These are phyloP conservation scores for Hestina assimilis DNA, from an alignment of 1,140 invertebrate genomes.

Conservation along the genomic window DNA sequence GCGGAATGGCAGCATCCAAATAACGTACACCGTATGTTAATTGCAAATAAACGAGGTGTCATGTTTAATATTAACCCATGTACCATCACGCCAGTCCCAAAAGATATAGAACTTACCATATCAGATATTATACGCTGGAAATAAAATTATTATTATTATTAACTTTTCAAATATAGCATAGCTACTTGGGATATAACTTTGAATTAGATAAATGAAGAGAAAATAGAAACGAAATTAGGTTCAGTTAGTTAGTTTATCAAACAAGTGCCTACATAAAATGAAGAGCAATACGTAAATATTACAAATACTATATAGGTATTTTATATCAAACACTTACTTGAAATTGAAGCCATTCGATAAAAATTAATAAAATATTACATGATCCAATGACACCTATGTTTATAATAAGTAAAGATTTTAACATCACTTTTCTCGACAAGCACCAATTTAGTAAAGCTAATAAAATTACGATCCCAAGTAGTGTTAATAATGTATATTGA, in stretches of 20 bases:
- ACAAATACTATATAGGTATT: not conserved
- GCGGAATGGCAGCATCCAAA: constrained; percentile 55
- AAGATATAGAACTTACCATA: constrained; percentile 37
- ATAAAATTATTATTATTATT: not conserved
- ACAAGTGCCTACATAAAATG: constrained; percentile 2
- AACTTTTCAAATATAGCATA: too few relatives aligned
- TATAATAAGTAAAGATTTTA: constrained; percentile 45
- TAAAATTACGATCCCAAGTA: constrained; percentile 33
- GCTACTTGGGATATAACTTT: too few relatives aligned
- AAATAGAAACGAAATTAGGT: too few relatives aligned
- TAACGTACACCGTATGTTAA: constrained; percentile 50
- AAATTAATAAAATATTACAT: constrained; percentile 28
- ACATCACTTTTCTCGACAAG: constrained; percentile 39
- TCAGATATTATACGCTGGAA: constrained; percentile 38
- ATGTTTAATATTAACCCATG: constrained; percentile 52
- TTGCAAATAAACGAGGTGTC: constrained; percentile 56
- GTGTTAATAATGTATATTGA: constrained; percentile 33
- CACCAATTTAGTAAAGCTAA: constrained; percentile 40
- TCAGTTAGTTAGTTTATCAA: not conserved
- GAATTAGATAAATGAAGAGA: too few relatives aligned
- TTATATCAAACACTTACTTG: constrained; percentile 36
- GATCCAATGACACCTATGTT: constrained; percentile 44
- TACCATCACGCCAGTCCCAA: constrained; percentile 44
- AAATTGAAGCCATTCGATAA: constrained; percentile 22
- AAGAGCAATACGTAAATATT: constrained; percentile 1